Conservation (phyloP, 1,140 invertebrate genomes). For the Plutomurus gul region DNA sequence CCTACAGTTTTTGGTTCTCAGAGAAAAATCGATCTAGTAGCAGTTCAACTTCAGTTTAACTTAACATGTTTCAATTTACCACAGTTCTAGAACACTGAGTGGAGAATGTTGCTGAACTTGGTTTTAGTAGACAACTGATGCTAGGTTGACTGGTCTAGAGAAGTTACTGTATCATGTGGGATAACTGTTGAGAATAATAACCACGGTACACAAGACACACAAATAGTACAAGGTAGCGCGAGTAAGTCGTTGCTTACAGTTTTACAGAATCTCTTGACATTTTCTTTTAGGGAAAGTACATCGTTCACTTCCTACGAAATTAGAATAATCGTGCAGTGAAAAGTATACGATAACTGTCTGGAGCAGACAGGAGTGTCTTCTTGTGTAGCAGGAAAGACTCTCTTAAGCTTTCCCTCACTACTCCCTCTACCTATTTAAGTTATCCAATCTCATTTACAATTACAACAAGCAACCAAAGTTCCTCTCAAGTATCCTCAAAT, state of each 20-base stretch:
- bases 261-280: background rate
- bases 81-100: background rate
- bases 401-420: background rate
- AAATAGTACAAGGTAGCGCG: background rate
- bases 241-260: background rate
- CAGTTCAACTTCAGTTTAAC: background rate
- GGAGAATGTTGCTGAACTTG: background rate
- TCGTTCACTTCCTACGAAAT: slow-evolving; percentile 11
- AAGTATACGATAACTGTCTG: slow-evolving; percentile 24
- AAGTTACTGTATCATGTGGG: too few relatives aligned
- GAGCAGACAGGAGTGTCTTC: background rate
- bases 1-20: too few relatives aligned
- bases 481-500: slow-evolving; percentile 9
- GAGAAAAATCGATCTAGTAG: too few relatives aligned
- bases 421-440: background rate
- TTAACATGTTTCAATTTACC: background rate
- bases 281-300: background rate
- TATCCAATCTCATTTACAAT: slow-evolving; percentile 9
- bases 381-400: background rate
- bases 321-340: slow-evolving; percentile 15
- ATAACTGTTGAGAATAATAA: too few relatives aligned
- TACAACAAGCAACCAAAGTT: background rate
- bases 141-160: background rate
- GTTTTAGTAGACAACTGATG: background rate
- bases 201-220: background rate